These are phyloP conservation scores for Basileuterus tristriatus DNA, from an alignment of 2,797 vertebrate genomes.

Conservation along the genomic window DNA sequence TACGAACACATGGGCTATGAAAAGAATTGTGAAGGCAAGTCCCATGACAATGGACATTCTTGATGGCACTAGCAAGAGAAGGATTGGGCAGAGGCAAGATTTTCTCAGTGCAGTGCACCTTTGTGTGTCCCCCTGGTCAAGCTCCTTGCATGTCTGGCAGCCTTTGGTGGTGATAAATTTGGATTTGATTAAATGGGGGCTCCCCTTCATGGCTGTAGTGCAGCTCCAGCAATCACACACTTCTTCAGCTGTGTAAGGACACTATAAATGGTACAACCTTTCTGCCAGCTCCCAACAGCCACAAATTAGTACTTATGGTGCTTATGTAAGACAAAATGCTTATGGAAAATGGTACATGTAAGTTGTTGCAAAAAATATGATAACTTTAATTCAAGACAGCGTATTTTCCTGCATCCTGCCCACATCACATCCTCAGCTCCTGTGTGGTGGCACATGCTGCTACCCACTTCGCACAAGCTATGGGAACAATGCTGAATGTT, in stretches of 20 bases:
- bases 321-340: background rate
- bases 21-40: slow-evolving; percentile 49
- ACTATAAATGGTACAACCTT: background rate
- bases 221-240: background rate
- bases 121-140: background rate
- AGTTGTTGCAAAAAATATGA: rapidly evolving
- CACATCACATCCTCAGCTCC: background rate
- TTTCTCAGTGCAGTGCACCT: background rate
- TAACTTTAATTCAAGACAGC: background rate
- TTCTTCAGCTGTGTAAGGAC: background rate
- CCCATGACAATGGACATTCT: background rate
- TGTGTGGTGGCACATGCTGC: background rate
- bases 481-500: background rate
- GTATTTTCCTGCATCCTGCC: background rate
- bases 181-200: background rate
- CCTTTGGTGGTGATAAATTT: background rate
- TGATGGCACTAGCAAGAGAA: background rate
- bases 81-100: background rate
- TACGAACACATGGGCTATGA: background rate
- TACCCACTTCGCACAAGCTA: background rate
- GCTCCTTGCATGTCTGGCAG: background rate
- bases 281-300: background rate
- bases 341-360: background rate
- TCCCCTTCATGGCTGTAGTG: background rate
- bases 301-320: background rate